A percentile compares a stretch with the other conserved stretches of the same genome.
Evolutionary conservation across 2,888 invertebrate species (phyloP).

Genomic region (Prosopocoilus inquinatus): DNA sequence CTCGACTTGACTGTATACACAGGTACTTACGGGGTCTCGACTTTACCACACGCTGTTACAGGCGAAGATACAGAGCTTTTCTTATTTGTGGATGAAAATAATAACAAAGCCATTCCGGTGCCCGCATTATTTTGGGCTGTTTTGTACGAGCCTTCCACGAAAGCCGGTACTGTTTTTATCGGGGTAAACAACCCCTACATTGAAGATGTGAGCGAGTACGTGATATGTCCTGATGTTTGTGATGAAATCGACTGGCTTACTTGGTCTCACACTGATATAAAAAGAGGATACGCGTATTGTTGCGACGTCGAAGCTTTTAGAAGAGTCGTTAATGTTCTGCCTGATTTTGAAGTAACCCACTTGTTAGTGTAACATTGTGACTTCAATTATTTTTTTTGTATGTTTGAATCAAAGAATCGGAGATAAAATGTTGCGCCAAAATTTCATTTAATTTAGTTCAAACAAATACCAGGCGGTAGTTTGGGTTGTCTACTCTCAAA

Average conservation of each 20-base stretch:
- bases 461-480: too few species aligned
- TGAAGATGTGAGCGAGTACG: slow-evolving; percentile 25
- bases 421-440: too few species aligned
- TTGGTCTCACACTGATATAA: slow-evolving; percentile 55
- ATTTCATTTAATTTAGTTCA: too few species aligned
- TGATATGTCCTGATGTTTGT: slow-evolving; percentile 53
- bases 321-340: slow-evolving; percentile 55
- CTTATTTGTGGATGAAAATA: slow-evolving; percentile 35
- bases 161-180: slow-evolving; percentile 59
- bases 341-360: slow-evolving; percentile 50
- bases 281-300: slow-evolving; percentile 61
- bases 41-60: slow-evolving; percentile 52
- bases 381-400: not conserved
- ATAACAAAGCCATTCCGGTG: slow-evolving; percentile 50
- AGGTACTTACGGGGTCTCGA: slow-evolving; percentile 59
- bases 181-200: slow-evolving; percentile 62
- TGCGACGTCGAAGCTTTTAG: slow-evolving; percentile 60
- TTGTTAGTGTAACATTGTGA: slow-evolving; percentile 7
- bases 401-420: too few species aligned
- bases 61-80: slow-evolving; percentile 33
- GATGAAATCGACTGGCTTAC: slow-evolving; percentile 59
- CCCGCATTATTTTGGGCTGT: slow-evolving; percentile 61
- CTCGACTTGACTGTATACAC: slow-evolving; percentile 55
- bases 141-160: slow-evolving; percentile 53
- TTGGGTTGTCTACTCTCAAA: too few species aligned